A percentile compares a stretch with the other conserved stretches of the same genome.
These are phyloP conservation scores for Chlorops oryzae DNA, from an alignment of 1,140 invertebrate genomes.

Conservation along the genomic window DNA sequence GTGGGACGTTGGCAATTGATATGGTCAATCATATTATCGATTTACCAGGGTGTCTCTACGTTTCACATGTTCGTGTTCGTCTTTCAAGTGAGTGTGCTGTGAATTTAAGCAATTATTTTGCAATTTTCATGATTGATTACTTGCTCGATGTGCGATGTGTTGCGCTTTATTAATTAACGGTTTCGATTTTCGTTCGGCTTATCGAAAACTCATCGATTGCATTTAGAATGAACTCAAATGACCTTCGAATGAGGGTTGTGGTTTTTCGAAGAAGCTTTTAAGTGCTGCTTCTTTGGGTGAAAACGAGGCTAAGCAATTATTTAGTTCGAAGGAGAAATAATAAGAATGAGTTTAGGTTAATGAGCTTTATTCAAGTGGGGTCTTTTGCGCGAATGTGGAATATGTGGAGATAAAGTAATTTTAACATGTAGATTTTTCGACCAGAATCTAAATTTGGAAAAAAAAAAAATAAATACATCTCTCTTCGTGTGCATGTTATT, in stretches of 20 bases:
- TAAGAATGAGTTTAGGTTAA: too few relatives aligned
- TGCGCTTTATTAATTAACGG: background rate
- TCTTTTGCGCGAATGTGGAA: too few relatives aligned
- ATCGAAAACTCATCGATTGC: background rate
- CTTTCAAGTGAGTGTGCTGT: slow-evolving; percentile 41
- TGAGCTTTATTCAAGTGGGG: too few relatives aligned
- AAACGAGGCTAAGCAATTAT: too few relatives aligned
- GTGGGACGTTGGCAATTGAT: slow-evolving; percentile 65
- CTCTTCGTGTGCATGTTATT: too few relatives aligned
- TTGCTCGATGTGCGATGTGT: background rate
- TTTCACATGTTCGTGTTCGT: slow-evolving; percentile 45
- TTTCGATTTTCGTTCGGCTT: background rate
- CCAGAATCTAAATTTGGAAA: too few relatives aligned
- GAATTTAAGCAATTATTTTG: slow-evolving; percentile 54
- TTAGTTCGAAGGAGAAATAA: too few relatives aligned
- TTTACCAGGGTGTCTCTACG: slow-evolving; percentile 50
- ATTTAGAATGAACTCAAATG: background rate
- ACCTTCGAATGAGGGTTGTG: background rate
- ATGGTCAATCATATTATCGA: slow-evolving; percentile 60
- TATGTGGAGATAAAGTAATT: too few relatives aligned
- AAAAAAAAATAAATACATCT: too few relatives aligned
- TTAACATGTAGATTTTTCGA: too few relatives aligned
- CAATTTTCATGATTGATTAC: too few relatives aligned
- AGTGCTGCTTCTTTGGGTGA: too few relatives aligned
- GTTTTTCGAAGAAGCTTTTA: background rate